Percentiles rank a stretch among this genome's conserved stretches.
phyloP scores from a whole-genome alignment of 2,888 invertebrate species.

The Fragum fragum region DNA sequence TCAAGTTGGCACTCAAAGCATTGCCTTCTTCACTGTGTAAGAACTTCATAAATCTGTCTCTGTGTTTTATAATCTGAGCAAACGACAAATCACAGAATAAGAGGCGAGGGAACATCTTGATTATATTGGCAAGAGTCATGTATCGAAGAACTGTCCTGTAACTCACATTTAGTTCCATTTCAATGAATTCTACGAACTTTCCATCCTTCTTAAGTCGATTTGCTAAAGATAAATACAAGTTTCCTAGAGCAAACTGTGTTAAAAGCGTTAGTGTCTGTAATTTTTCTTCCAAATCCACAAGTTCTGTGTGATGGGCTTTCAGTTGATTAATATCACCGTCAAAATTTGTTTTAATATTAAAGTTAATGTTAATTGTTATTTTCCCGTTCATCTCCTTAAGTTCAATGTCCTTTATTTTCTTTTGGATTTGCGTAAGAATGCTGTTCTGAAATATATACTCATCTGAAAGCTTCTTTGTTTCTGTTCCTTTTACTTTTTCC shows the following conservation, averaged over 20 bases:
- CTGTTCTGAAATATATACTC: constrained; percentile 10
- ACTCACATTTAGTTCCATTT: constrained; percentile 18
- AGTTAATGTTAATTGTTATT: constrained; percentile 27
- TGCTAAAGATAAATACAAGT: constrained; percentile 29
- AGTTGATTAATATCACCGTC: constrained; percentile 20
- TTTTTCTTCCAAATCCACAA: constrained; percentile 16
- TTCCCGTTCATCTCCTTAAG: constrained; percentile 13
- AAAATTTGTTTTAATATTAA: constrained; percentile 20
- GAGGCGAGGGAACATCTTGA: constrained; percentile 18
- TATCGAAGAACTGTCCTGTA: constrained; percentile 33
- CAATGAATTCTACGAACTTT: constrained; percentile 25
- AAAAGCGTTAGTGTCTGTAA: background rate
- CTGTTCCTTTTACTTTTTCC: background rate
- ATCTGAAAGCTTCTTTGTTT: constrained; percentile 10
- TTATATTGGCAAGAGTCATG: constrained; percentile 28
- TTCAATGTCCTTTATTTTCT: constrained; percentile 19
- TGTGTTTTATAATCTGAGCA: constrained; percentile 33
- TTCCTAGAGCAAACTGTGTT: constrained; percentile 31
- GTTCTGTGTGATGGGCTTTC: constrained; percentile 4
- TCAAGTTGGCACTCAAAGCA: constrained; percentile 13
- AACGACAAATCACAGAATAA: constrained; percentile 28
- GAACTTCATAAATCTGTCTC: constrained; percentile 10
- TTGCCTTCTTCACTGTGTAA: constrained; percentile 9
- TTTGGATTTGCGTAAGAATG: constrained; percentile 23
- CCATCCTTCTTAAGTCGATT: constrained; percentile 11